Base-by-base conservation (phyloP, 2,797 vertebrate species). In the Dromococcyx pavoninus region DNA sequence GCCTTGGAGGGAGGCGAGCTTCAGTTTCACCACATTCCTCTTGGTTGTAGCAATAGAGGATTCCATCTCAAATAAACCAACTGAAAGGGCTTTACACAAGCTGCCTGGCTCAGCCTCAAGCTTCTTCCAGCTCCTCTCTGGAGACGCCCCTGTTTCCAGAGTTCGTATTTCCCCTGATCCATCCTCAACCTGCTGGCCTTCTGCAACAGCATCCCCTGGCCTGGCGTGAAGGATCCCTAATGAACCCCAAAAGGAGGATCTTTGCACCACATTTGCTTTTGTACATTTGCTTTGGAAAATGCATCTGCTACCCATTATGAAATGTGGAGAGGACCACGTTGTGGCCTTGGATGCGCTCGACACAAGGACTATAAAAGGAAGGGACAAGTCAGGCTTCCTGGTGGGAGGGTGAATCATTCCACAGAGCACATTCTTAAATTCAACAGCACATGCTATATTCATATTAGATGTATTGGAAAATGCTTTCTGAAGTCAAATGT, bases 381-480 rank as follows among this genome's bases (percentile, higher is more conserved):
- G 6, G 35, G 50, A n/a, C 21, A 39, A 11, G 22, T 41, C 33
- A 50, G 18, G 16, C 10, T 56, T 50, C n/a, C 39, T 41, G 30
- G 30, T 39, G 39, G 53, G 48, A 90, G 3, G 3, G 35, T 30
- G 8, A 15, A 12, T 43, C 22, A 5, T 51, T 56, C 33, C 48
- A 35, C 27, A n/a, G 25, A 37, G 28, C 39, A 28, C 13, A 8
- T 41, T 32, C 80, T 30, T n/a, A 86, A 67, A 76, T 28, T 33
- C 11, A 5, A 10, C 54, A 82, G 17, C 5, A 0, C 0, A 0
- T 12, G n/a, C n/a, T 30, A 2, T 9, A 10, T 5, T 62, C 41
- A 2, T 41, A 22, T 23, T 23, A 23, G 8, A 27, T 21, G 2
- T 28, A 14, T 0, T 39, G 53, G 57, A 48, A 64, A 72, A 77